Evolutionary conservation across 2,888 invertebrate genomes (phyloP).

Genomic region (Ferrisia virgata): DNA sequence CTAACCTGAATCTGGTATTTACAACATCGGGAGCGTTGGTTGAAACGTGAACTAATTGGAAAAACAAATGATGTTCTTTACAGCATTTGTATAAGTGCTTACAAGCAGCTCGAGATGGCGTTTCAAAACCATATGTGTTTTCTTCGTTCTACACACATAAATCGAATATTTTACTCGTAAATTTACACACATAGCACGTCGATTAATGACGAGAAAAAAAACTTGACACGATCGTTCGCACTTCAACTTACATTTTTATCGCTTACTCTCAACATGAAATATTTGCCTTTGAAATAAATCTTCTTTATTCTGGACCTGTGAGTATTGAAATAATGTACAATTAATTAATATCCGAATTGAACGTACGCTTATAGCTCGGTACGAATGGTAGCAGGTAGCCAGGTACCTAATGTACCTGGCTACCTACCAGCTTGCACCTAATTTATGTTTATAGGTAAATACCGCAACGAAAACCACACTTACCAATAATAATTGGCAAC

Average conservation of each 20-base stretch:
- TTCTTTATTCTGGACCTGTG: conserved; percentile 84
- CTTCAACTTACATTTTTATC: conserved; percentile 86
- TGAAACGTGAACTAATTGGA: conserved; percentile 77
- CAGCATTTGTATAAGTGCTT: conserved; percentile 96
- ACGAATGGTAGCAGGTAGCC: too few relatives aligned
- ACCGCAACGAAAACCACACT: conserved; percentile 49
- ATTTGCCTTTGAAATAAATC: conserved; percentile 92
- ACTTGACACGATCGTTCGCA: not conserved
- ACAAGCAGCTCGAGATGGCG: conserved; percentile 85
- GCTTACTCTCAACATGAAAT: conserved; percentile 92
- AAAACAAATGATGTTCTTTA: conserved; percentile 92
- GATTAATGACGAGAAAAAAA: too few relatives aligned
- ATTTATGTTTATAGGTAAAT: too few relatives aligned
- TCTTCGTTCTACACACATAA: conserved; percentile 72
- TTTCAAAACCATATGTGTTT: conserved; percentile 94
- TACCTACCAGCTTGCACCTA: too few relatives aligned
- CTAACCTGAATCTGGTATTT: conserved; percentile 73
- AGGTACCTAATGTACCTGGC: too few relatives aligned
- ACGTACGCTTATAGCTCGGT: not conserved
- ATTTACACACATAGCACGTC: too few relatives aligned
- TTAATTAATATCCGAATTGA: not conserved
- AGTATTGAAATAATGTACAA: not conserved
- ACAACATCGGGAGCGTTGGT: conserved; percentile 70
- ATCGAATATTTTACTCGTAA: conserved; percentile 41
- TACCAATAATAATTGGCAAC: conserved; percentile 96